Base-by-base conservation (phyloP, 2,797 vertebrate genomes). In the Dendrocincla tyrannina region DNA sequence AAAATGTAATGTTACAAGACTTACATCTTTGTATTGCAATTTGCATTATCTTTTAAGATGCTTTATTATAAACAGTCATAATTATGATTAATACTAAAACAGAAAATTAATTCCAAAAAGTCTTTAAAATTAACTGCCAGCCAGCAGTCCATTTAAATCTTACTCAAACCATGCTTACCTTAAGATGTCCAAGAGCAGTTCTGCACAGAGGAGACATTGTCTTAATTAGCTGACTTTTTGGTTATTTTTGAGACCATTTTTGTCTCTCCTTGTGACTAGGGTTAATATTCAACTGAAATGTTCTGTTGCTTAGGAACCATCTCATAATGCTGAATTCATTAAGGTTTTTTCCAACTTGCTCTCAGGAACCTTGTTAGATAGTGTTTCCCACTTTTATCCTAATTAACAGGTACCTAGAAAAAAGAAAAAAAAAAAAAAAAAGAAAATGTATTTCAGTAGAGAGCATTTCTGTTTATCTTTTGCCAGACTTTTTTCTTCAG, bases 291-390 rank as follows among this genome's bases (percentile, higher is more conserved):
- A 76, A 22, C 83, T 82, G 93, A 91, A 96, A 96, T 93, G 85
- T 94, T 95, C 60, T 30, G 98, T 98, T 98, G 97, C 97, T 97
- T 97, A 89, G 98, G 96, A 97, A 98, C 97, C 93, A 89, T 95
- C 96, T 79, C 13, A 6, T 93, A 96, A 97, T 95, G 91, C 79
- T 91, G 92, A 97, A 97, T 97, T 96, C 95, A 97, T 98, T 98
- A 98, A 97, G 97, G 97, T 39, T 90, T 96, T 97, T 96, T 78
- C 95, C 74, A 89, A 60, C 91, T 85, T 91, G 95, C 84, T 97
- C 97, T 96, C 95, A 95, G 88, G 85, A 97, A 97, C 91, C 94
- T 95, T 96, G 96, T 96, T 95, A 97, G 91, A 96, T 97, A 90
- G 94, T 91, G 96, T 96, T 97, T 96, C 91, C 91, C 96, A 85